Evolutionary conservation across 2,888 invertebrate species (phyloP).

Genomic region (Xylota segnis): DNA sequence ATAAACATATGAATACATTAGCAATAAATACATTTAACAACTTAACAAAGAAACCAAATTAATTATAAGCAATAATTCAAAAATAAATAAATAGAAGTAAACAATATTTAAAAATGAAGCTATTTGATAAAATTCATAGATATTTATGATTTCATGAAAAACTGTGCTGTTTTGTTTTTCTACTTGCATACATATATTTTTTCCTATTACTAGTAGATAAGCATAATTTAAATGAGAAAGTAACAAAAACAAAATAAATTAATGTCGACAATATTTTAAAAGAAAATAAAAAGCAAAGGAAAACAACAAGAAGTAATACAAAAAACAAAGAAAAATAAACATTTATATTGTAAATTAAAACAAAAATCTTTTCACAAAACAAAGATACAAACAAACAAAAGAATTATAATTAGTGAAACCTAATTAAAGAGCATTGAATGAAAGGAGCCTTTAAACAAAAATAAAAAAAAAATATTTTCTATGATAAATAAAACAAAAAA

Average conservation of each 20-base stretch:
- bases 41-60: conserved; percentile 26
- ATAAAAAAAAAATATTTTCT: conserved; percentile 59
- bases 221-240: conserved; percentile 17
- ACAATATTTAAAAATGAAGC: conserved; percentile 14
- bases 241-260: conserved; percentile 39
- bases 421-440: conserved; percentile 35
- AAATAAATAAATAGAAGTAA: conserved; percentile 26
- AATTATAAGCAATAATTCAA: conserved; percentile 61
- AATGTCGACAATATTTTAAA: conserved; percentile 64
- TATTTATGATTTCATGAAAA: not conserved
- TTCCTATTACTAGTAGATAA: conserved; percentile 39
- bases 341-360: conserved; percentile 24
- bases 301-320: conserved; percentile 10
- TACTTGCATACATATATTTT: conserved; percentile 18
- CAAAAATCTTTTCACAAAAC: conserved; percentile 29
- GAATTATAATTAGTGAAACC: conserved; percentile 11
- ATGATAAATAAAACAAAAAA: conserved; percentile 41
- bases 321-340: conserved; percentile 18
- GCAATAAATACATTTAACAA: conserved; percentile 39
- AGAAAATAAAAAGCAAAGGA: conserved; percentile 23
- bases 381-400: not conserved
- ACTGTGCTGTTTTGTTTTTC: conserved; percentile 2
- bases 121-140: conserved; percentile 12
- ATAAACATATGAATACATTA: conserved; percentile 25
- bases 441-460: conserved; percentile 64